Evolutionary conservation across 53 echinoderm and acorn worm genomes (phyloP).

Genomic region (Antedon mediterranea): DNA sequence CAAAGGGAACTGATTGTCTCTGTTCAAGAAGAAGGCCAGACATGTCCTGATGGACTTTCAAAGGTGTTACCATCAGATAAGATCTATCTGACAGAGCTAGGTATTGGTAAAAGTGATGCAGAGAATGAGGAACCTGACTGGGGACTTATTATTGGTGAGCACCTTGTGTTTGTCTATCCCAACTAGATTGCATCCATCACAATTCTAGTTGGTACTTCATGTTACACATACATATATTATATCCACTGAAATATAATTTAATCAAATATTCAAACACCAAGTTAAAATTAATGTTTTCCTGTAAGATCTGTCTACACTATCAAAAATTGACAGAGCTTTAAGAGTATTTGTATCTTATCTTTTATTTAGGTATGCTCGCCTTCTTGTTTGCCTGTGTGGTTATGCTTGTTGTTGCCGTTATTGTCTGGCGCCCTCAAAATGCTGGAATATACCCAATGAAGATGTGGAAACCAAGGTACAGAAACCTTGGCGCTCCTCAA

Average conservation of each 20-base stretch:
- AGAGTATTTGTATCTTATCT: not conserved
- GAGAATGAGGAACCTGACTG: conserved; percentile 90
- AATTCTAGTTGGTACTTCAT: too few relatives aligned
- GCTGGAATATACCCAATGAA: conserved; percentile 97
- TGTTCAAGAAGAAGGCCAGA: conserved; percentile 45
- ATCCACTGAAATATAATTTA: too few relatives aligned
- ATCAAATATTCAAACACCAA: too few relatives aligned
- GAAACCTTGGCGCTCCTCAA: conserved; percentile 76
- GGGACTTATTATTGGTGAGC: conserved; percentile 92
- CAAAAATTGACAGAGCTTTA: too few relatives aligned
- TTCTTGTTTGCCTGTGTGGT: conserved; percentile 84
- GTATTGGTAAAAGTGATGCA: conserved; percentile 53
- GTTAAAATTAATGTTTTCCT: too few relatives aligned
- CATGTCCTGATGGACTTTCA: conserved; percentile 31
- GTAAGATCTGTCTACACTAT: too few relatives aligned
- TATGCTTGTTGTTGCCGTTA: conserved; percentile 87
- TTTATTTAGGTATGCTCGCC: conserved; percentile 66
- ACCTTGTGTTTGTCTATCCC: not conserved
- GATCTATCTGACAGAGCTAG: conserved; percentile 40
- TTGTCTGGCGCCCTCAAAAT: conserved; percentile 82
- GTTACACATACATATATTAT: too few relatives aligned
- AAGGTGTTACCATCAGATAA: conserved; percentile 50
- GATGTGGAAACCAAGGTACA: conserved; percentile 83
- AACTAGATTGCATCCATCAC: too few relatives aligned
- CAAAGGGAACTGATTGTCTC: conserved; percentile 78